A percentile compares a stretch with the other conserved stretches of the same genome.
Evolutionary conservation across 2,888 invertebrate genomes (phyloP).

Genomic region (Danaus chrysippus): DNA sequence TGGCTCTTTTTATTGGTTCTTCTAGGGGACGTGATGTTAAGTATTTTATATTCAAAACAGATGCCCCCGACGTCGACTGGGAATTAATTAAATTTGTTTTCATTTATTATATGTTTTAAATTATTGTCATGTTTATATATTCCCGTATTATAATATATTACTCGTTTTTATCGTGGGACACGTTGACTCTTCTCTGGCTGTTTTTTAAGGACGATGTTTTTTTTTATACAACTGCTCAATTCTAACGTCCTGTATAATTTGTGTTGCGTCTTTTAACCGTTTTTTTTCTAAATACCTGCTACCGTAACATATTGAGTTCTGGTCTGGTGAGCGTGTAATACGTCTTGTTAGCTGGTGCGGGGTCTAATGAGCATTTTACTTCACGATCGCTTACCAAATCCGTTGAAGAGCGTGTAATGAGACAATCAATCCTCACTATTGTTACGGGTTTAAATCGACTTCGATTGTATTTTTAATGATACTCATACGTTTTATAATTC

Average conservation of each 20-base stretch:
- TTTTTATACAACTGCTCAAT: conserved; percentile 5
- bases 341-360: conserved; percentile 46
- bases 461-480: no score
- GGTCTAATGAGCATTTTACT: conserved; percentile 30
- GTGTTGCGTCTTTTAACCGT: background rate
- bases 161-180: conserved; percentile 24
- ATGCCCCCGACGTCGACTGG: conserved; percentile 63
- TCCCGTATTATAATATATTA: conserved; percentile 51
- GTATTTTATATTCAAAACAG: conserved; percentile 76
- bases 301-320: conserved; percentile 24
- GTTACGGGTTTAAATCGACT: no score
- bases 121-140: conserved; percentile 63
- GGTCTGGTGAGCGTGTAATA: conserved; percentile 35
- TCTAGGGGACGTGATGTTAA: conserved; percentile 54
- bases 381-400: conserved; percentile 48
- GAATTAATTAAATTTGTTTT: conserved; percentile 70
- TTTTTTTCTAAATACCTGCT: conserved; percentile 17
- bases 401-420: conserved; percentile 61
- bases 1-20: conserved; percentile 69
- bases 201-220: conserved; percentile 13
- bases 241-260: conserved; percentile 2
- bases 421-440: conserved; percentile 20
- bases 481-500: no score
- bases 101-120: conserved; percentile 67
- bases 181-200: background rate